Base-by-base conservation (phyloP, 2,113 vertebrate species). In the Neotragus pygmaeus region DNA sequence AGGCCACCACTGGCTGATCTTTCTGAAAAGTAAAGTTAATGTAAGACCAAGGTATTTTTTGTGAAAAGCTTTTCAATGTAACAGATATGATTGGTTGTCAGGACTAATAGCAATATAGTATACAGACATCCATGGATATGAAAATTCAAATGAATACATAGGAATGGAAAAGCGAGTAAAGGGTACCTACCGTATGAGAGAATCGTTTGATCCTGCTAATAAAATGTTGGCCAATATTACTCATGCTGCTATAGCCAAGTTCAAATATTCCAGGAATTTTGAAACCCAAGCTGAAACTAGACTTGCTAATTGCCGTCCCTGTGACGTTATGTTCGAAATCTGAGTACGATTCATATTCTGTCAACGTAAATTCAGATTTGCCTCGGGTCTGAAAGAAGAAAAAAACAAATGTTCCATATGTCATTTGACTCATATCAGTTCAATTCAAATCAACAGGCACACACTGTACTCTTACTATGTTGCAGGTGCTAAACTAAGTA, bases 301-400 rank as follows among this genome's bases (percentile, higher is more conserved):
- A 97, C 87, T 98, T 62, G 0, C 96, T 97, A 13, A 2, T 1
- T 11, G n/a, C 91, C 95, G 78, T 88, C 60, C 55, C 19, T 98
- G 97, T 80, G 84, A 99, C 97, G 62, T 45, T 96, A 23, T 84
- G 92, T 97, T 99, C 99, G 95, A 98, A 99, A 88, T 99, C 98
- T 36, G 98, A 98, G 96, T 99, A 99, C 0, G 99, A 99, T 2
- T 99, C 98, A 60, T 99, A 99, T 49, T 99, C 98, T 95, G 98
- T 96, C 93, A 99, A 47, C 2, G 86, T 98, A 97, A 99, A 99
- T 97, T 99, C 99, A 58, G 99, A 99, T 73, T 99, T 98, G 95
- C 99, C 99, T 99, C 98, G 99, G 64, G 99, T 99, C 99, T 99
- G 98, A 97, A 98, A 53, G 90, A 96, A 98, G 96, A 98, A 86